A percentile compares a stretch with the other conserved stretches of the same genome.
Evolutionary conservation across 2,797 vertebrate species (phyloP).

Genomic region (Pagetopsis macropterus): DNA sequence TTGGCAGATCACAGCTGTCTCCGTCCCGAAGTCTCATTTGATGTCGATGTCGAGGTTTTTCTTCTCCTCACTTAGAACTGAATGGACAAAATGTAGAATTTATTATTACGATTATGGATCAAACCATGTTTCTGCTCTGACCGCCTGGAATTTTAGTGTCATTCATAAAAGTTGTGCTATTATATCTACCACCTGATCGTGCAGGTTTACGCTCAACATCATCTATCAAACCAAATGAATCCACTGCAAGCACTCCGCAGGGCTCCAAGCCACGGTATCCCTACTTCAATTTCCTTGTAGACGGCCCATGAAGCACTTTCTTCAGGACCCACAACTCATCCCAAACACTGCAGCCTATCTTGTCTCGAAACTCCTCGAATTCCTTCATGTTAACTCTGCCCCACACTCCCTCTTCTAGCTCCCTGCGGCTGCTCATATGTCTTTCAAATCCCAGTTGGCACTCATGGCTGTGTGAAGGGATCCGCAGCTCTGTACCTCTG

Average conservation of each 20-base stretch:
- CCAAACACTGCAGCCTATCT: conserved; percentile 35
- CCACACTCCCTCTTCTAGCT: conserved; percentile 25
- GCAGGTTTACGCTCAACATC: conserved; percentile 29
- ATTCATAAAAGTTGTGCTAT: conserved; percentile 8
- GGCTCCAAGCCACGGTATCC: conserved; percentile 13
- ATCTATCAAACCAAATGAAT: conserved; percentile 35
- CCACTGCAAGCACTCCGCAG: conserved; percentile 31
- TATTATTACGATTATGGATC: not conserved
- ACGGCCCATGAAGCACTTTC: conserved; percentile 18
- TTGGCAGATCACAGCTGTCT: conserved; percentile 27
- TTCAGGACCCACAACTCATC: conserved; percentile 25
- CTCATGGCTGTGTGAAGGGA: conserved; percentile 17
- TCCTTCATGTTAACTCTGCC: conserved; percentile 33
- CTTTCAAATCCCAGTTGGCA: conserved; percentile 44
- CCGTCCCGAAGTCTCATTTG: conserved; percentile 16
- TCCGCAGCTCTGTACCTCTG: conserved; percentile 41
- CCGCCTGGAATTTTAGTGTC: not conserved
- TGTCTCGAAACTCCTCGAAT: conserved; percentile 23
- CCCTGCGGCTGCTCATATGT: conserved; percentile 16
- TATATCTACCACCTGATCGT: conserved; percentile 4
- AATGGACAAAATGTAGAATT: not conserved
- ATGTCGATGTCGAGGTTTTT: conserved; percentile 5
- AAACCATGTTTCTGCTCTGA: conserved; percentile 6
- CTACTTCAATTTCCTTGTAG: conserved; percentile 19
- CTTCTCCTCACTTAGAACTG: not conserved